Evolutionary conservation across 1,140 invertebrate genomes (phyloP).

Genomic region (Homarus americanus): DNA sequence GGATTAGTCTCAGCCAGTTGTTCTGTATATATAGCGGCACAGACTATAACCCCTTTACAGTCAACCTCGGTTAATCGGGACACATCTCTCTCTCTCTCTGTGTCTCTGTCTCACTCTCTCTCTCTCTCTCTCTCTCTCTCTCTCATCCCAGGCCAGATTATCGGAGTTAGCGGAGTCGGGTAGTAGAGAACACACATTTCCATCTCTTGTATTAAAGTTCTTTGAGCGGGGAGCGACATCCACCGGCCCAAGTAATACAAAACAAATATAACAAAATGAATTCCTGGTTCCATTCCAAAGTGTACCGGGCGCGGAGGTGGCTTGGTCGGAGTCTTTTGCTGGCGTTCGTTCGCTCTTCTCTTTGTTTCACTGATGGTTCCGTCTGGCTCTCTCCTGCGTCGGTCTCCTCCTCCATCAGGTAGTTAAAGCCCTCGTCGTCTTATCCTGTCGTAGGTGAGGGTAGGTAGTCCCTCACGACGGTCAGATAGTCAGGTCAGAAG

Average conservation of each 20-base stretch:
- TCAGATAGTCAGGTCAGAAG: too few relatives aligned
- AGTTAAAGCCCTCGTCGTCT: too few relatives aligned
- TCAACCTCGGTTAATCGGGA: too few relatives aligned
- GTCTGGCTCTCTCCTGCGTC: not conserved
- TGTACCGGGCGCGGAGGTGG: conserved; percentile 25
- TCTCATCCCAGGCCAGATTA: too few relatives aligned
- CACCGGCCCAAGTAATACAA: conserved; percentile 65
- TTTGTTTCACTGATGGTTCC: not conserved
- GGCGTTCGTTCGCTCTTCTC: not conserved
- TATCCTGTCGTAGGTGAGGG: too few relatives aligned
- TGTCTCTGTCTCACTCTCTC: too few relatives aligned
- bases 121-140: too few relatives aligned
- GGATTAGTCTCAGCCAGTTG: too few relatives aligned
- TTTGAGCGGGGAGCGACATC: conserved; percentile 53
- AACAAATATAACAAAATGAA: conserved; percentile 73
- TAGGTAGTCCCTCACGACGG: not conserved
- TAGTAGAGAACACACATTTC: conserved; percentile 46
- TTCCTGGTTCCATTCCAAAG: conserved; percentile 65
- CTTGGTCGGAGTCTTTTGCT: not conserved
- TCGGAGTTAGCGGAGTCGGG: not conserved
- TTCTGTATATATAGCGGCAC: too few relatives aligned
- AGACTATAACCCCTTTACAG: too few relatives aligned
- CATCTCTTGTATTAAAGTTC: conserved; percentile 70
- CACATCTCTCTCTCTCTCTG: too few relatives aligned
- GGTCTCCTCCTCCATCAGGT: not conserved